These are phyloP conservation scores for Lordiphosa mommai DNA, from an alignment of 1,140 invertebrate species.

Conservation along the genomic window DNA sequence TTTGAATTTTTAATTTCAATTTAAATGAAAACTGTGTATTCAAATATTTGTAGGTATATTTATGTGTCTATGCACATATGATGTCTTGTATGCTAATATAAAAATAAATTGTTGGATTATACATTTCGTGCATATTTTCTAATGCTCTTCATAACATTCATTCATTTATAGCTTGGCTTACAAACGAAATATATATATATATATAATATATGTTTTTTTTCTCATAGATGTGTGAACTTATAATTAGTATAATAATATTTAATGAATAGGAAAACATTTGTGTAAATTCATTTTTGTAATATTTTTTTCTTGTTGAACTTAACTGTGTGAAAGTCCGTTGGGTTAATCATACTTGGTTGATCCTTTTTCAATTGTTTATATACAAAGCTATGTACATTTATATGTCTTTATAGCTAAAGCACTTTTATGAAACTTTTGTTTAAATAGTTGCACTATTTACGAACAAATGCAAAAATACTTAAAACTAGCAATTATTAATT, in stretches of 20 bases:
- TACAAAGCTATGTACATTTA: no score
- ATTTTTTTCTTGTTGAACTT: no score
- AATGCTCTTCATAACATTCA: background rate
- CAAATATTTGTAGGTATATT: background rate
- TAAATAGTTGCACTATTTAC: slow-evolving; percentile 48
- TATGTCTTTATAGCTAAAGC: background rate
- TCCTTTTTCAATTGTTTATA: no score
- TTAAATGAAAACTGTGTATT: no score
- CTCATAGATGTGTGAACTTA: no score
- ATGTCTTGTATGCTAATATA: slow-evolving; percentile 2
- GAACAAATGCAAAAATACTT: background rate
- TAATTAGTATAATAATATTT: no score
- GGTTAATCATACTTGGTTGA: no score
- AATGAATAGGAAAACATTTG: no score
- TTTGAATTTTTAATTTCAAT: no score
- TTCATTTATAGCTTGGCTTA: background rate
- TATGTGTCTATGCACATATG: background rate
- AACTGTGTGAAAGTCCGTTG: no score
- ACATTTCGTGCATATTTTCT: background rate
- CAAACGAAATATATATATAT: background rate
- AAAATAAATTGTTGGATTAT: background rate
- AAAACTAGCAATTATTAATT: no score
- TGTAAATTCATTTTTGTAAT: no score
- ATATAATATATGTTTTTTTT: background rate
- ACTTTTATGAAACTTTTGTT: background rate